Percentiles rank a stretch among this genome's conserved stretches.
Conservation (phyloP, 2,888 invertebrate genomes). For the Crematogaster levior region DNA sequence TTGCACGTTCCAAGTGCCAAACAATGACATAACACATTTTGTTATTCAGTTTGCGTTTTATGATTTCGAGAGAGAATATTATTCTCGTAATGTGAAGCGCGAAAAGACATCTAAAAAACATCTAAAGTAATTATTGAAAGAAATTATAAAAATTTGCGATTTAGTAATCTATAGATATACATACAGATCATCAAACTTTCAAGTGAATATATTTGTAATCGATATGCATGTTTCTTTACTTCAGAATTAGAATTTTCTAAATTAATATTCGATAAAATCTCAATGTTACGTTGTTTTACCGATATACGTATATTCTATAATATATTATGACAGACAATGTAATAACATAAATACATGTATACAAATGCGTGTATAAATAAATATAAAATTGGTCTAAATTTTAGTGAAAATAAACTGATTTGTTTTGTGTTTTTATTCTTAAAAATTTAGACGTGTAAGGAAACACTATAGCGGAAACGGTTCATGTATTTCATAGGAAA, state of each 20-base stretch:
- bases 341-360: not conserved
- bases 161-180: not conserved
- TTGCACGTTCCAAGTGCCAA: conserved; percentile 16
- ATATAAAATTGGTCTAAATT: not conserved
- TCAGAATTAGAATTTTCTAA: not conserved
- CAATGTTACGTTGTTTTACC: not conserved
- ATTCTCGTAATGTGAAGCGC: not conserved
- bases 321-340: not conserved
- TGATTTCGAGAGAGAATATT: not conserved
- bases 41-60: not conserved
- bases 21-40: conserved; percentile 26
- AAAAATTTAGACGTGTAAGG: not conserved
- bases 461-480: not conserved
- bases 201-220: not conserved
- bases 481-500: conserved; percentile 10
- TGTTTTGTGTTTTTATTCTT: not conserved
- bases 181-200: not conserved
- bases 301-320: not conserved
- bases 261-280: not conserved
- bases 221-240: not conserved
- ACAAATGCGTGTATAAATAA: not conserved
- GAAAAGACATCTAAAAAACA: not conserved
- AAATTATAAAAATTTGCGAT: not conserved
- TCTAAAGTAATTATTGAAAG: conserved; percentile 5
- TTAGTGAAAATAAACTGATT: not conserved